Percentiles rank a stretch among this genome's conserved stretches.
These are phyloP conservation scores for Sympetrum striolatum DNA, from an alignment of 2,888 invertebrate genomes.

Conservation along the genomic window DNA sequence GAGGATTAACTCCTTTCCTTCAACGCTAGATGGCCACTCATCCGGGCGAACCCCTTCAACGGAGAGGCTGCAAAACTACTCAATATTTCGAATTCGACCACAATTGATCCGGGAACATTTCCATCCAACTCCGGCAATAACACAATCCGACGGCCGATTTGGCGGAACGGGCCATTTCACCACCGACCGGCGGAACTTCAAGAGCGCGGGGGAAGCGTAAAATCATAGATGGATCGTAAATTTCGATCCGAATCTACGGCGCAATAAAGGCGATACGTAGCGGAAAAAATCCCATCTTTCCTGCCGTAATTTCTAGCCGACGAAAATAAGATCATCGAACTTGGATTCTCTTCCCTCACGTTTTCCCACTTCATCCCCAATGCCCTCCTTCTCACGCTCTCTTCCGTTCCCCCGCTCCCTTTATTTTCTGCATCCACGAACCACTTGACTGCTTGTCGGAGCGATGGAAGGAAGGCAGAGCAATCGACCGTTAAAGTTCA, in stretches of 20 bases:
- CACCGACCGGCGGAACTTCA: no score
- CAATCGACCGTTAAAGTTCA: neutral
- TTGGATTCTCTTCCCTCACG: neutral
- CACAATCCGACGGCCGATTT: no score
- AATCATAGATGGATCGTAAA: neutral
- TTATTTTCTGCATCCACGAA: neutral
- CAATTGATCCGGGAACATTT: no score
- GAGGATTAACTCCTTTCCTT: no score
- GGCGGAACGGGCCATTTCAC: no score
- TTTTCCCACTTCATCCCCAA: neutral
- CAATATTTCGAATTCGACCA: no score
- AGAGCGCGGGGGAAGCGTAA: no score
- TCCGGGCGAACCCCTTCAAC: no score
- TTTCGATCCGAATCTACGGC: neutral
- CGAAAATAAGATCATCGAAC: neutral
- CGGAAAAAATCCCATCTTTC: neutral
- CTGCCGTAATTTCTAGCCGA: neutral
- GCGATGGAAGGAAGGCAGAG: neutral
- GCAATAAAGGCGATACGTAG: neutral
- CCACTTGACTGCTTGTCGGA: neutral
- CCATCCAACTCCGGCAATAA: no score
- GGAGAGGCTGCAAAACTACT: no score
- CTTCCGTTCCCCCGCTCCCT: neutral
- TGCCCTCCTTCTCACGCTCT: neutral
- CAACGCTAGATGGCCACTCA: no score